Percentiles rank a stretch among this genome's conserved stretches.
These are phyloP conservation scores for Procapra przewalskii DNA, from an alignment of 2,113 vertebrate species.

Conservation along the genomic window DNA sequence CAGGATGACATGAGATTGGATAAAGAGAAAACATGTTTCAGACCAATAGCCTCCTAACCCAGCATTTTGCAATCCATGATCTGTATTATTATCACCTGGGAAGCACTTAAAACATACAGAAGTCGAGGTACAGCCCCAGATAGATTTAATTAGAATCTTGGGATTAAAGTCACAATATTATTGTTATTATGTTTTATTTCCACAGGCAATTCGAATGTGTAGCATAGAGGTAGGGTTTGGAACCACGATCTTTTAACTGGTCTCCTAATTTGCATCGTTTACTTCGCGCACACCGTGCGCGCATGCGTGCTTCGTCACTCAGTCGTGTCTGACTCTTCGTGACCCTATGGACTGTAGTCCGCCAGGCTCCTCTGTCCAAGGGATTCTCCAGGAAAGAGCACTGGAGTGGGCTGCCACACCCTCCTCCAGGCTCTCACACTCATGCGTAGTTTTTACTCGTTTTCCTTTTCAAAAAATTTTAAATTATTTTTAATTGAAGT, in stretches of 20 bases:
- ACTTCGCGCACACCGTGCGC: background rate
- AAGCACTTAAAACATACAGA: background rate
- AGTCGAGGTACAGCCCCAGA: background rate
- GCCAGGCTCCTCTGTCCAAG: background rate
- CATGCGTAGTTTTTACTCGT: background rate
- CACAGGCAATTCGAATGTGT: background rate
- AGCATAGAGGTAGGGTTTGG: background rate
- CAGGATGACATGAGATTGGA: background rate
- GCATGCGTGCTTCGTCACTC: rapidly evolving
- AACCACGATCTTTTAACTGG: background rate
- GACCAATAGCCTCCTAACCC: background rate
- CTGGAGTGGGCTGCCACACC: background rate
- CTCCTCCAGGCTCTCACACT: background rate
- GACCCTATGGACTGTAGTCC: rapidly evolving
- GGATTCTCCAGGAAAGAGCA: background rate
- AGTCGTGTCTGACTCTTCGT: rapidly evolving
- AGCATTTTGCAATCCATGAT: background rate
- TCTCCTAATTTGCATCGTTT: background rate
- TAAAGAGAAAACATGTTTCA: background rate
- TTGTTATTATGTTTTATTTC: background rate
- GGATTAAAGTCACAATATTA: background rate
- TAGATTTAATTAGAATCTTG: background rate
- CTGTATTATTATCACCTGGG: background rate
- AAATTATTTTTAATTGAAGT: background rate
- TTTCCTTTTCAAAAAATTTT: background rate